Evolutionary conservation across 1,140 invertebrate species (phyloP), one percentile per base, ranked within the genome.

Genomic region (Rhopalosiphum maidis): DNA sequence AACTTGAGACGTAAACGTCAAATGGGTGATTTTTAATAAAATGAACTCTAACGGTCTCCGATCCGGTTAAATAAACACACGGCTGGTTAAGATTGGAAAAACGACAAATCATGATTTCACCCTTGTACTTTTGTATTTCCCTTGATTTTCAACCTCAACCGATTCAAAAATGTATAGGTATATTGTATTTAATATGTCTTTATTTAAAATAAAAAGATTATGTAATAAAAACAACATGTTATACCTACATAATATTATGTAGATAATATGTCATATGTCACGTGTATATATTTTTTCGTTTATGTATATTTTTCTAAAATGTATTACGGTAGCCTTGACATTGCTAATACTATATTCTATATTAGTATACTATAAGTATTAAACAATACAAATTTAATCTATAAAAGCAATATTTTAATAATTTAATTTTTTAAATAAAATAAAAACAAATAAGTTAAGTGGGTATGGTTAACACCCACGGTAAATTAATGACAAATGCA

Each of bases 21-120:
- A 91, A 91, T 23, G 55, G 60, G 41, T n/a, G 90, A 68, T 91
- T 43, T 37, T 91, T 68, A 91, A 91, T 91, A 91, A 91, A 91
- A 77, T 91, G 60, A 91, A 91, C 60, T 77, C 90, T 15, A 23
- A 48, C 60, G 41, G 25, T 2, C 43, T 77, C 41, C 21, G 90
- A 77, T 37, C 25, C 23, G 25, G 60, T 46, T 91, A 77, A 77
- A 23, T 77, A 91, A 91, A 91, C 37, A 91, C 5, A n/a, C 25
- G 15, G 11, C n/a, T 77, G 60, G 15, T 91, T 68, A 43, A 68
- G 37, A 91, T 54, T 91, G 35, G 46, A 91, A 25, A 68, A 43
- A 91, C n/a, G 43, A 91, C 41, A 77, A 41, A 77, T 68, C 90
- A 43, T 30, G 37, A 46, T 48, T 91, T 43, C 43, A 48, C 41